Evolutionary conservation across 2,797 vertebrate genomes (phyloP), one percentile per base, ranked within the genome.

Genomic region (Sylvia borin): DNA sequence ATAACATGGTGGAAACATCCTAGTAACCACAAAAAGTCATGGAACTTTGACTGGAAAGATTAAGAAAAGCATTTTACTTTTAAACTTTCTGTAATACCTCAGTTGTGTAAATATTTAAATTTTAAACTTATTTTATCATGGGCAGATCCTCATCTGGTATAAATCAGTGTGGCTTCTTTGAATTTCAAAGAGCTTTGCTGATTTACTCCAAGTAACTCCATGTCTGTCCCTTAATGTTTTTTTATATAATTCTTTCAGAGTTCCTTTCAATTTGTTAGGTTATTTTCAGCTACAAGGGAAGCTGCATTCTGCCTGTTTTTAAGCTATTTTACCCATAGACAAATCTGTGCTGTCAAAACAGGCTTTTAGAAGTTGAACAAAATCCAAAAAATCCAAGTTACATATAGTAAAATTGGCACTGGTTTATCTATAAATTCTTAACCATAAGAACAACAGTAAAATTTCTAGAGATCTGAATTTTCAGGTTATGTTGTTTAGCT

Each of bases 281-380:
- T 92, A 64, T 90, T 92, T 91, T 92, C 70, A 90, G 85, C 92
- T 87, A 66, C 54, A 74, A 81, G 58, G 38, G 47, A 95, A 90
- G 36, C 14, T 93, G 54, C 66, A 77, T 95, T 96, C 79, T 91
- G 53, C 51, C 58, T 76, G 54, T 78, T 83, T 91, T 90, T 73
- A 71, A 92, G 82, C 34, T 92, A 83, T 95, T 94, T 96, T 96
- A 92, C 74, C 31, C 81, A 68, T 72, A 95, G 91, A 96, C 72
- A 95, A 94, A 97, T 95, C 75, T 94, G 72, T 80, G 55, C 95
- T 96, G 94, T 97, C 92, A 97, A 96, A 97, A 95, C 73, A 92
- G 80, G 93, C 95, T 97, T 97, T 98, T 97, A 95, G 96, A 96
- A 93, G 68, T 96, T 97, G 96, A 97, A 96, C 79, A 77, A 65